These are phyloP conservation scores for Poeciliopsis infans DNA, from an alignment of 2,797 vertebrate genomes.

Conservation along the genomic window DNA sequence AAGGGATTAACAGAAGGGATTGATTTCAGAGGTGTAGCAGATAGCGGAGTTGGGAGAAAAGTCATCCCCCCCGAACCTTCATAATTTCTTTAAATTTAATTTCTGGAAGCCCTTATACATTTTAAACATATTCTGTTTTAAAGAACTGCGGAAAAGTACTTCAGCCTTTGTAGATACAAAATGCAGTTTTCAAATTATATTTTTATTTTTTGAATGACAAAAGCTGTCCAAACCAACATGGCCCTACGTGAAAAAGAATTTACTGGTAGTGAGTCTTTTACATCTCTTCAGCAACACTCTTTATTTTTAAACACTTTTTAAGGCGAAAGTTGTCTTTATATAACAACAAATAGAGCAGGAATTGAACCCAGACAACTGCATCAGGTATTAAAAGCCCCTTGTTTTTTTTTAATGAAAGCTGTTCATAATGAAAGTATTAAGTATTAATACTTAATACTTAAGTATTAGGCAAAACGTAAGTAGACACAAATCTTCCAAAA, in stretches of 20 bases:
- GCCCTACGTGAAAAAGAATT: background rate
- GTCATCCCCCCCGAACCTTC: background rate
- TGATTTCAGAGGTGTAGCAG: slow-evolving; percentile 42
- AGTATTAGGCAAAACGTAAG: background rate
- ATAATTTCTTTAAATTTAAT: slow-evolving; percentile 18
- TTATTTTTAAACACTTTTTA: no score
- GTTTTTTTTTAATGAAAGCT: background rate
- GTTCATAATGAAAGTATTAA: no score
- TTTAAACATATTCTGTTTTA: background rate
- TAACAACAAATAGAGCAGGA: no score
- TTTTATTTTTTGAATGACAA: background rate
- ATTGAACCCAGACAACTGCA: no score
- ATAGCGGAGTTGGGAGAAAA: slow-evolving; percentile 22
- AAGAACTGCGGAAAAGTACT: background rate
- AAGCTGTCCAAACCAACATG: background rate
- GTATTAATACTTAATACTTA: no score
- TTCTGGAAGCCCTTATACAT: background rate
- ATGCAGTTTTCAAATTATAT: background rate
- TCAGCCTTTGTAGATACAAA: background rate
- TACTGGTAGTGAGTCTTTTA: no score
- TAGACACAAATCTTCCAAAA: background rate
- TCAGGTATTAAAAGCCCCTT: no score
- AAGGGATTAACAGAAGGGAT: slow-evolving; percentile 41
- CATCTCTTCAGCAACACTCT: no score
- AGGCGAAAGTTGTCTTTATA: no score